phyloP scores from a whole-genome alignment of 2,888 invertebrate species.

The Barypeithes pellucidus region DNA sequence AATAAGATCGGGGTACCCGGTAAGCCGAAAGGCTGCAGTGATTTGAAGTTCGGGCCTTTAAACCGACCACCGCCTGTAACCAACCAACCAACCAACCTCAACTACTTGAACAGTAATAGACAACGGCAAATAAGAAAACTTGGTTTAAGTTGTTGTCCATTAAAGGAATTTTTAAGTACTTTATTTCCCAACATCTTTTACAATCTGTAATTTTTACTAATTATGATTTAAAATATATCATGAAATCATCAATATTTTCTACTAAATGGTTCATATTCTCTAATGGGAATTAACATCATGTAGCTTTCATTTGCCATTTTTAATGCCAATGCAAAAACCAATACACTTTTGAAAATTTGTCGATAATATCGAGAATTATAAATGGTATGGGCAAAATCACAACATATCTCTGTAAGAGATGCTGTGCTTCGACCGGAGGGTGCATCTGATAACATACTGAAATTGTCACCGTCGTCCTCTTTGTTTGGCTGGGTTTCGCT shows the following conservation, averaged over 20 bases:
- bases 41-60: too few species aligned
- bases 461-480: neutral
- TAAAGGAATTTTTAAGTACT: too few species aligned
- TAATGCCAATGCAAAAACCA: slow-evolving; percentile 58
- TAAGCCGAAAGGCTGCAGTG: too few species aligned
- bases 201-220: neutral
- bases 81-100: too few species aligned
- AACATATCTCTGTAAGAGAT: slow-evolving; percentile 33
- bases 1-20: too few species aligned
- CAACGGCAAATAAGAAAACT: too few species aligned
- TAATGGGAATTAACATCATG: slow-evolving; percentile 59
- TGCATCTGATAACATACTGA: neutral
- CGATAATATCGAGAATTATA: slow-evolving; percentile 55
- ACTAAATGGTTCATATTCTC: slow-evolving; percentile 59
- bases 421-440: neutral
- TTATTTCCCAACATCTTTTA: neutral
- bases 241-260: slow-evolving; percentile 29
- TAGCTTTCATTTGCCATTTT: slow-evolving; percentile 60
- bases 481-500: neutral
- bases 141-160: neutral
- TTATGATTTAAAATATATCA: neutral
- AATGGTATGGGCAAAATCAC: slow-evolving; percentile 37
- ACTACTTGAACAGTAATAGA: too few species aligned
- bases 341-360: slow-evolving; percentile 56
- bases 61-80: too few species aligned